These are phyloP conservation scores for Drosophila helvetica DNA, from an alignment of 2,888 invertebrate genomes.

Conservation along the genomic window DNA sequence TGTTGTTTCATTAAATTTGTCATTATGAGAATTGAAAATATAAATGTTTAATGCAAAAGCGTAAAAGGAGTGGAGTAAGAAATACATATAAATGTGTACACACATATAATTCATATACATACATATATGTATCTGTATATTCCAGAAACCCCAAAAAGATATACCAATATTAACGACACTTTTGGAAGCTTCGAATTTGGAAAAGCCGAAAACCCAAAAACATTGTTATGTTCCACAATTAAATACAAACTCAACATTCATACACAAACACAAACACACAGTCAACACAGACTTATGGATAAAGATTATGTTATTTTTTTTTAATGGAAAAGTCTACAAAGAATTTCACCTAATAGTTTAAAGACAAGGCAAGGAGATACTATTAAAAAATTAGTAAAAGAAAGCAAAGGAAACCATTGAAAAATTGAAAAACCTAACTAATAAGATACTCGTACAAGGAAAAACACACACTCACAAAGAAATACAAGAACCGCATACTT, in stretches of 20 bases:
- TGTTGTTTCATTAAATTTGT: constrained; percentile 77
- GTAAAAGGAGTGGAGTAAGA: constrained; percentile 22
- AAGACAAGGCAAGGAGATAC: constrained; percentile 23
- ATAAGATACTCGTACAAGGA: constrained; percentile 48
- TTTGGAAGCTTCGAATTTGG: constrained; percentile 50
- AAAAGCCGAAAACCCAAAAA: constrained; percentile 23
- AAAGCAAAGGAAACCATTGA: constrained; percentile 21
- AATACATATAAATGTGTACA: constrained; percentile 50
- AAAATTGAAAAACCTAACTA: constrained; percentile 48
- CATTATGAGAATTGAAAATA: constrained; percentile 60
- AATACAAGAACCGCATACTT: constrained; percentile 56
- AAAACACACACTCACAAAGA: neutral
- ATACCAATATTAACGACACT: constrained; percentile 36
- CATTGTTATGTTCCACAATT: constrained; percentile 27
- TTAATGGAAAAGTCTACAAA: constrained; percentile 65
- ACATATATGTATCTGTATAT: constrained; percentile 39
- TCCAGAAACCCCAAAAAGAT: constrained; percentile 34
- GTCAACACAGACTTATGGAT: constrained; percentile 44
- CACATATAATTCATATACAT: constrained; percentile 40
- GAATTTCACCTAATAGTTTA: constrained; percentile 66
- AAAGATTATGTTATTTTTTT: constrained; percentile 69
- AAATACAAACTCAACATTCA: constrained; percentile 24
- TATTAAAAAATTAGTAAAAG: constrained; percentile 44
- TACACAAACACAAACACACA: constrained; percentile 33
- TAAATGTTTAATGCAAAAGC: constrained; percentile 56